Base-by-base conservation (phyloP, 2,888 invertebrate species). In the Xylota sylvarum region DNA sequence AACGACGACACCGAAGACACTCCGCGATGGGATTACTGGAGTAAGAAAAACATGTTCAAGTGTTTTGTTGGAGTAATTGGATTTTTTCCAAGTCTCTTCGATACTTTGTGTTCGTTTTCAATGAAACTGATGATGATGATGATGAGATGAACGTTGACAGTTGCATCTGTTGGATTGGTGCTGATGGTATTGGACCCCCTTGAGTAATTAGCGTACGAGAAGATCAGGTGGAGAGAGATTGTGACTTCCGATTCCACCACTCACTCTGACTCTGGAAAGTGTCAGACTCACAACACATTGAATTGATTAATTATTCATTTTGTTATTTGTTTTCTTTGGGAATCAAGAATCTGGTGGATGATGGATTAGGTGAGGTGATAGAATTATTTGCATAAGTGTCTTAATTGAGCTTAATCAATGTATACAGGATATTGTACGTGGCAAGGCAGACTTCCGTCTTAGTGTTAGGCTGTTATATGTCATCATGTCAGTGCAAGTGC, bases 61-160 rank as follows among this genome's bases (percentile, higher is more conserved):
- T 86, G 86, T 86, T 86, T 86, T 82, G 77, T 74, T 82, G 65
- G 56, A 86, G 67, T 86, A 86, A 86, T 86, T 86, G 86, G 73
- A 82, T 78, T 86, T 86, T 83, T 55, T 52, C 52, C 9, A 60
- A 52, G 60, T 55, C 60, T 37, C 37, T 23, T 23, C 30, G 43
- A 58, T 65, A 56, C 46, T 56, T 70, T 27, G 50, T 48, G 23
- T 67, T 58, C n/a, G 37, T 58, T 79, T 74, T 84, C 62, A 69
- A 62, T 79, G 46, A 64, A 76, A 58, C 52, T 14, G 55, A 56
- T 48, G 35, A 70, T 58, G 52, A 40, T 14, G 55, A 56, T 48
- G 35, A 70, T 58, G 52, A 40, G 46, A 30, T 43, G 55, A 65
- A 10, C 40, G 69, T 62, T 77, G 81, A 40, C 46, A 72, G 76